A percentile compares a stretch with the other conserved stretches of the same genome.
phyloP scores from a whole-genome alignment of 2,888 invertebrate genomes.

The Dasysyrphus albostriatus region DNA sequence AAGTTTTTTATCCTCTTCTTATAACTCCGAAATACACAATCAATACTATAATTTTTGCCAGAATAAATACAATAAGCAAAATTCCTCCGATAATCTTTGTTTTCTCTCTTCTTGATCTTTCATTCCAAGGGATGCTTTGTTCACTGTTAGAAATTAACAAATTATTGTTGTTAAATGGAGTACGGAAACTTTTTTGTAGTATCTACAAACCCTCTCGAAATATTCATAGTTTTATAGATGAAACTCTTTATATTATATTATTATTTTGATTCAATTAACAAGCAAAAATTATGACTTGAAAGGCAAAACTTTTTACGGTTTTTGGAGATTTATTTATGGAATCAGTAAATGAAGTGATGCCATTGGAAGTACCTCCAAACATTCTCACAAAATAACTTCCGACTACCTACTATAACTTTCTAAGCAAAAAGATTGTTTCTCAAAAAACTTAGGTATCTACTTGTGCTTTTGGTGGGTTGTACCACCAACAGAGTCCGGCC shows the following conservation, averaged over 20 bases:
- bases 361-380: too few relatives aligned
- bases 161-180: background rate
- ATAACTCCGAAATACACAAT: conserved; percentile 48
- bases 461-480: too few relatives aligned
- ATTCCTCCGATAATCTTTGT: conserved; percentile 4
- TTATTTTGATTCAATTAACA: background rate
- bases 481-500: too few relatives aligned
- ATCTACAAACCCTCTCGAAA: conserved; percentile 15
- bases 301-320: too few relatives aligned
- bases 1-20: conserved; percentile 1
- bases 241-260: background rate
- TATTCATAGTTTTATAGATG: background rate
- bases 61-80: conserved; percentile 16
- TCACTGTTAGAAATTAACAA: background rate
- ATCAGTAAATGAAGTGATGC: too few relatives aligned
- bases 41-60: conserved; percentile 23
- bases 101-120: conserved; percentile 29
- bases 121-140: conserved; percentile 21
- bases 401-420: too few relatives aligned
- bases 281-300: background rate
- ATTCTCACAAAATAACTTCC: too few relatives aligned
- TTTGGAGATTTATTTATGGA: too few relatives aligned
- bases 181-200: background rate
- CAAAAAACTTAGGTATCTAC: too few relatives aligned
- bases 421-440: too few relatives aligned